Percentiles rank a stretch among this genome's conserved stretches.
phyloP scores from a whole-genome alignment of 2,113 vertebrate species.

The Vombatus ursinus region DNA sequence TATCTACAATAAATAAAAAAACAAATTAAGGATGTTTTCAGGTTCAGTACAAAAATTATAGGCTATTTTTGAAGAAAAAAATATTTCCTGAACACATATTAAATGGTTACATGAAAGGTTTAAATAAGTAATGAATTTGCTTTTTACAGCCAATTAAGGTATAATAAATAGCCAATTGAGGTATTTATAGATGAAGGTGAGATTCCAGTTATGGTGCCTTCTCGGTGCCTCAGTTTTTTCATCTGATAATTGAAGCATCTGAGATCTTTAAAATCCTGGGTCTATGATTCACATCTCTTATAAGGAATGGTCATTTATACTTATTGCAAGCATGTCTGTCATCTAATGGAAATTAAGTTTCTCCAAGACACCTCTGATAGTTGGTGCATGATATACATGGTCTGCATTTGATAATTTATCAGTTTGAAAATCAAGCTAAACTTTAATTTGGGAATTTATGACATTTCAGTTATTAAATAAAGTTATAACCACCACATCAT shows the following conservation, averaged over 20 bases:
- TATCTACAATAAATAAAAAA: constrained; percentile 2
- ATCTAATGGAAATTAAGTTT: background rate
- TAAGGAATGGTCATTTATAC: background rate
- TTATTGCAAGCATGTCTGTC: background rate
- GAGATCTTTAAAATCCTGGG: background rate
- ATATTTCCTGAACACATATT: background rate
- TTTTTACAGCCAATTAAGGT: background rate
- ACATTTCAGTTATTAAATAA: background rate
- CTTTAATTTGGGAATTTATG: background rate
- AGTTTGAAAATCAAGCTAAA: background rate
- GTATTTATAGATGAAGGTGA: background rate
- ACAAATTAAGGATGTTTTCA: constrained; percentile 2
- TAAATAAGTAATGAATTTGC: background rate
- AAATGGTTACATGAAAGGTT: background rate
- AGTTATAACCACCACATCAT: background rate
- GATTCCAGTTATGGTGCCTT: background rate
- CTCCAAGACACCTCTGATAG: background rate
- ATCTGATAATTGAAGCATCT: background rate
- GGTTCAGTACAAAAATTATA: background rate
- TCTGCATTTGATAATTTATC: background rate
- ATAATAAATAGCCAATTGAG: background rate
- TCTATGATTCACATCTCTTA: background rate
- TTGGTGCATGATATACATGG: background rate
- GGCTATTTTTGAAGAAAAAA: background rate
- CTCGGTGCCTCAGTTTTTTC: background rate